phyloP scores from a whole-genome alignment of 2,113 vertebrate species.

The Sphyrna mokarran region DNA sequence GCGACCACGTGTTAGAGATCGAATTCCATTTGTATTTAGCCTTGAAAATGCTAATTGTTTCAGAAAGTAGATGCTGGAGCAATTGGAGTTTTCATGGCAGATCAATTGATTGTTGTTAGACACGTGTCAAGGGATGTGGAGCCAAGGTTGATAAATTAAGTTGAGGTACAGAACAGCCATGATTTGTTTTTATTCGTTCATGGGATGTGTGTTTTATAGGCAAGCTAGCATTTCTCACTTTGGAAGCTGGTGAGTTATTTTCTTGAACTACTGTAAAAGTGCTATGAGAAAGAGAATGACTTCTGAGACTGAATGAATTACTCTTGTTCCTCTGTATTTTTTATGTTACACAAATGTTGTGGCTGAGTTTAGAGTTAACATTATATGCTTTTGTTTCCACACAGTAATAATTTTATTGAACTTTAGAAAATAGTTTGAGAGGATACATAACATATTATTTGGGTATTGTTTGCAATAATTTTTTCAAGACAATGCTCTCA shows the following conservation, averaged over 20 bases:
- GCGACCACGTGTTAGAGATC: background rate
- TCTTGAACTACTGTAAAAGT: too few relatives aligned
- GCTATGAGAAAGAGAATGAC: too few relatives aligned
- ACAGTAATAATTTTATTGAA: background rate
- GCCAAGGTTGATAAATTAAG: background rate
- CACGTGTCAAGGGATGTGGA: background rate
- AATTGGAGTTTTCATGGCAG: background rate
- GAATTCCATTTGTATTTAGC: background rate
- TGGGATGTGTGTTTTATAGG: too few relatives aligned
- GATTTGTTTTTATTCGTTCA: background rate
- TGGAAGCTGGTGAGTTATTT: too few relatives aligned
- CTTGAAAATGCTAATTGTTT: background rate
- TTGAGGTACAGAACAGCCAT: background rate
- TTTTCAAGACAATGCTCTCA: background rate
- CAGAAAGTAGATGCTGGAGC: background rate
- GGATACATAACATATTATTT: background rate
- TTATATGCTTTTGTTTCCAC: background rate
- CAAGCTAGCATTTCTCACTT: too few relatives aligned
- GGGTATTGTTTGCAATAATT: background rate
- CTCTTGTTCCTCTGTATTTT: background rate
- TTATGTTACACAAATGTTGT: background rate
- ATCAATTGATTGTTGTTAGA: background rate
- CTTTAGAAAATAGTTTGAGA: background rate
- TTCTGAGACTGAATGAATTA: background rate
- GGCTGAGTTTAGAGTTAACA: background rate